Conservation (phyloP, 2,797 vertebrate genomes). For the Ciconia nigra region DNA sequence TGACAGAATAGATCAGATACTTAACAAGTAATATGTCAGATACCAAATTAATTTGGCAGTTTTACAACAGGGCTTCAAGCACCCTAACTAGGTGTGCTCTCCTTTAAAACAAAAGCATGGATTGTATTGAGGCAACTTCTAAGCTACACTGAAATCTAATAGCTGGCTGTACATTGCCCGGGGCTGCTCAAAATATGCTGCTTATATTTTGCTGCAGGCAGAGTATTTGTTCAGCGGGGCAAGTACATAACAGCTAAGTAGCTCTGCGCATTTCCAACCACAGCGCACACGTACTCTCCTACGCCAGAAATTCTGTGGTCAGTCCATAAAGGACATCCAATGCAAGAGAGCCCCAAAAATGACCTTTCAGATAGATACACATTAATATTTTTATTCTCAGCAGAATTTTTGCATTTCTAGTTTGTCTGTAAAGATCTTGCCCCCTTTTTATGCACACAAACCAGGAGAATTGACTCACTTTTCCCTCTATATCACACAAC, state of each 20-base stretch:
- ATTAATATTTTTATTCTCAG: background rate
- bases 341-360: background rate
- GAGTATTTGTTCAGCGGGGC: background rate
- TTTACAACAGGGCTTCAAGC: background rate
- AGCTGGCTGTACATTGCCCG: background rate
- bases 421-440: background rate
- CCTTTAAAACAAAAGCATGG: background rate
- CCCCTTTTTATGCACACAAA: background rate
- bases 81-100: background rate
- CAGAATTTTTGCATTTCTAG: background rate
- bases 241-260: background rate
- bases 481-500: background rate
- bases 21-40: conserved; percentile 4
- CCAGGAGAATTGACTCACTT: background rate
- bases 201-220: background rate
- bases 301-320: background rate
- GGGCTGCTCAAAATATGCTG: background rate
- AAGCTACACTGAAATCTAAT: background rate
- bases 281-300: rapidly evolving
- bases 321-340: no score
- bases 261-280: background rate
- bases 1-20: conserved; percentile 10
- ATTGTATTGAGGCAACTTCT: background rate
- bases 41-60: conserved; percentile 4
- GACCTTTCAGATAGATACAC: background rate